Conservation (phyloP, 2,113 vertebrate genomes). For the Daphoenositta chrysoptera region DNA sequence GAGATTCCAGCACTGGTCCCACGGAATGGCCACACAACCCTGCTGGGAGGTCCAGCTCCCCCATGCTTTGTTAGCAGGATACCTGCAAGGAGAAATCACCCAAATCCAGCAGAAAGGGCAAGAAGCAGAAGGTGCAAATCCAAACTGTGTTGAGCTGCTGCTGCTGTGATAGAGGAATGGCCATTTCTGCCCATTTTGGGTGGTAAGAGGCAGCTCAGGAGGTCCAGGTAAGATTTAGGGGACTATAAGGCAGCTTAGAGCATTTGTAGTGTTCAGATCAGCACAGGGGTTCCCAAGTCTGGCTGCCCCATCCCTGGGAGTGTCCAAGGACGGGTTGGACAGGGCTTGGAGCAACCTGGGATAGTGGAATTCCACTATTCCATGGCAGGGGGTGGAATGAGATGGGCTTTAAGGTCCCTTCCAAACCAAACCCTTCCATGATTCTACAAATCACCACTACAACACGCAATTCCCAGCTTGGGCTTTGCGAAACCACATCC, state of each 20-base stretch:
- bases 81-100: not conserved
- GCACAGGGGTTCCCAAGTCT: not conserved
- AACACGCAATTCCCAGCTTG: not conserved
- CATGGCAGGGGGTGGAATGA: not conserved
- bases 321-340: not conserved
- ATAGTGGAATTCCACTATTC: too few relatives aligned
- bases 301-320: not conserved
- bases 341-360: accelerated
- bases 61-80: not conserved
- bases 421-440: not conserved
- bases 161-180: not conserved
- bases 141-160: not conserved
- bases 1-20: not conserved
- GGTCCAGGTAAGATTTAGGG: not conserved
- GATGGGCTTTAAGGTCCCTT: not conserved
- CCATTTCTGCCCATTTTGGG: not conserved
- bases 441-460: not conserved
- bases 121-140: not conserved
- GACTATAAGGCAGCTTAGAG: not conserved
- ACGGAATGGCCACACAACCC: not conserved
- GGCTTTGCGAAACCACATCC: not conserved
- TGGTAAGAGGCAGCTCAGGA: not conserved
- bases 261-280: not conserved
- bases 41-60: not conserved
- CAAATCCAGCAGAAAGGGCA: not conserved